Percentiles rank a stretch among this genome's conserved stretches.
phyloP scores from a whole-genome alignment of 53 echinoderm and acorn worm species.

The Mesocentrotus franciscanus region DNA sequence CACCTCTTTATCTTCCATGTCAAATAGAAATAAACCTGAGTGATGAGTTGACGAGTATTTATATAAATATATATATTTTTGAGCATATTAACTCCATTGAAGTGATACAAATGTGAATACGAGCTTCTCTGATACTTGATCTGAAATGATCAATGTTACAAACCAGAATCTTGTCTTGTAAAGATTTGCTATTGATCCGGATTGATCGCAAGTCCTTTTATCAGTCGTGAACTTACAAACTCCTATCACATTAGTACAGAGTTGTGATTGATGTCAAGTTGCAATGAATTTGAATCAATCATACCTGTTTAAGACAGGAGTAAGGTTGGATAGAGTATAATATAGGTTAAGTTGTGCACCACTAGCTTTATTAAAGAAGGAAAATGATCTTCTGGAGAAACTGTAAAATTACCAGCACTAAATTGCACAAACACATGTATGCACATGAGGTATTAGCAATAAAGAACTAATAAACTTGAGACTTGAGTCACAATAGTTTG shows the following conservation, averaged over 20 bases:
- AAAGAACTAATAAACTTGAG: background rate
- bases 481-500: background rate
- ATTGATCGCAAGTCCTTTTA: no score
- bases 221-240: background rate
- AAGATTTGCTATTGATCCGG: background rate
- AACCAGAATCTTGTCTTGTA: background rate
- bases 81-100: background rate
- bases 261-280: no score
- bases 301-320: no score
- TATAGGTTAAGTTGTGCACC: background rate
- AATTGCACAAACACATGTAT: background rate
- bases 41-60: background rate
- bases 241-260: background rate
- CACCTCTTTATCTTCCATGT: constrained; percentile 26
- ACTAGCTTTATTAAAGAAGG: no score
- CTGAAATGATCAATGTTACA: background rate
- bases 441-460: background rate
- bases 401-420: background rate
- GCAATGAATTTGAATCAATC: no score
- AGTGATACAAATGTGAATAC: background rate
- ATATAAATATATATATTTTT: constrained; percentile 2
- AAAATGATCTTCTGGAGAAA: background rate
- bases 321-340: background rate
- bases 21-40: background rate
- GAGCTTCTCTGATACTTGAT: background rate